Percentiles rank a stretch among this genome's conserved stretches.
These are phyloP conservation scores for Drosophila kanapiae DNA, from an alignment of 1,140 invertebrate species.

Conservation along the genomic window DNA sequence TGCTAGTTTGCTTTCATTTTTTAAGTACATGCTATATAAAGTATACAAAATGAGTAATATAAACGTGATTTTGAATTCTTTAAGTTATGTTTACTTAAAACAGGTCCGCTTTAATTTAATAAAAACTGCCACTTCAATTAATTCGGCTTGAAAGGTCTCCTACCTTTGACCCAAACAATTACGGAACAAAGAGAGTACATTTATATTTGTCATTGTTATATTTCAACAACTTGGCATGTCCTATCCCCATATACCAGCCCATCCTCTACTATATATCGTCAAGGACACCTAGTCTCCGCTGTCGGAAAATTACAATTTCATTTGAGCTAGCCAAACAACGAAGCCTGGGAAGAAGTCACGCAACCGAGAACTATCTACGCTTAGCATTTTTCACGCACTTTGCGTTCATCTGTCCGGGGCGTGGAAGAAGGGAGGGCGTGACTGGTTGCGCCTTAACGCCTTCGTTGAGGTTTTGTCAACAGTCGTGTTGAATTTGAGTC, in stretches of 20 bases:
- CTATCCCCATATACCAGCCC: neutral
- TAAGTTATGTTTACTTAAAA: too few relatives aligned
- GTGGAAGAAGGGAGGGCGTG: constrained; percentile 32
- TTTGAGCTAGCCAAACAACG: constrained; percentile 8
- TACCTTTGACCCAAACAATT: constrained; percentile 4
- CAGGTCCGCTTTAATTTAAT: neutral
- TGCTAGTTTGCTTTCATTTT: too few relatives aligned
- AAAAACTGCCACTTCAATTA: neutral
- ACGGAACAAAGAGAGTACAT: constrained; percentile 1
- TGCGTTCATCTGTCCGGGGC: constrained; percentile 17
- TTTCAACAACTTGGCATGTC: constrained; percentile 15
- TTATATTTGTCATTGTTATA: neutral
- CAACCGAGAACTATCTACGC: constrained; percentile 53
- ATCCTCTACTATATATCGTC: neutral
- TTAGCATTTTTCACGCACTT: constrained; percentile 73
- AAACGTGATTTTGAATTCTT: too few relatives aligned
- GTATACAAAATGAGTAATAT: too few relatives aligned
- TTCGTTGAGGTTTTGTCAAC: constrained; percentile 71
- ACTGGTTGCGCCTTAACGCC: constrained; percentile 68
- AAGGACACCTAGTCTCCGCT: constrained; percentile 37
- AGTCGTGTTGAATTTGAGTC: constrained; percentile 17
- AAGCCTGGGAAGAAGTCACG: constrained; percentile 55
- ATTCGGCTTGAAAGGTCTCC: neutral
- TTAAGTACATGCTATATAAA: too few relatives aligned
- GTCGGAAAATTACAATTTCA: constrained; percentile 20